Conservation (phyloP, 64 coral and sea anemone species). For the Actinia tenebrosa region DNA sequence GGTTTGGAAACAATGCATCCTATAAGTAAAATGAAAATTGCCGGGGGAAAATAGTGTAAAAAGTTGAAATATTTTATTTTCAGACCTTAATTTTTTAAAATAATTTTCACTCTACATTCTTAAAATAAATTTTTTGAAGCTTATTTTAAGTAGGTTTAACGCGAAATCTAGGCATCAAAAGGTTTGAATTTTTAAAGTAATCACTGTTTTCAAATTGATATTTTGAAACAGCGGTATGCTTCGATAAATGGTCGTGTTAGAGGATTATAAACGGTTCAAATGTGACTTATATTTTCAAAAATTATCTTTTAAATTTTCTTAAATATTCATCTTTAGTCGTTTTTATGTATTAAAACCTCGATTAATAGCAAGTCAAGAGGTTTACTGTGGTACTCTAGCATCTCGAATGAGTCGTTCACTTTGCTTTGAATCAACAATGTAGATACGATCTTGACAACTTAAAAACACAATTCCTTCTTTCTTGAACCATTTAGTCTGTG, state of each 20-base stretch:
- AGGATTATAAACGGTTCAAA: background rate
- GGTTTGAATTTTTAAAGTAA: background rate
- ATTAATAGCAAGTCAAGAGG: background rate
- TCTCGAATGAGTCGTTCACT: background rate
- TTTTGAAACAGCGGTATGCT: background rate
- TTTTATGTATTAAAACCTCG: background rate
- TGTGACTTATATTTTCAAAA: background rate
- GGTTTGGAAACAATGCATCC: background rate
- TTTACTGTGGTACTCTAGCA: background rate
- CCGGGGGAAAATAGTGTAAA: background rate
- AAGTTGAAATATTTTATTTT: background rate
- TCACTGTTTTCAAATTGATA: slow-evolving; percentile 3
- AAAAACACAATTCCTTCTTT: slow-evolving; percentile 7
- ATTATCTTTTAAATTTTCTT: background rate
- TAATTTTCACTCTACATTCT: background rate
- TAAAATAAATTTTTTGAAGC: background rate
- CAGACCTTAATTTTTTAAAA: too few species aligned
- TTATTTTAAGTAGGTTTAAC: background rate
- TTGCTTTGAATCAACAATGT: background rate
- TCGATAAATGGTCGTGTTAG: background rate
- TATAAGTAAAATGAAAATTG: background rate
- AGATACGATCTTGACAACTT: slow-evolving; percentile 23
- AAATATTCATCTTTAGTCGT: background rate
- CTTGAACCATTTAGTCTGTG: slow-evolving; percentile 14
- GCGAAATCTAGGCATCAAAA: background rate